These are phyloP conservation scores for Myotis myotis DNA, from an alignment of 2,797 vertebrate genomes.

Conservation along the genomic window DNA sequence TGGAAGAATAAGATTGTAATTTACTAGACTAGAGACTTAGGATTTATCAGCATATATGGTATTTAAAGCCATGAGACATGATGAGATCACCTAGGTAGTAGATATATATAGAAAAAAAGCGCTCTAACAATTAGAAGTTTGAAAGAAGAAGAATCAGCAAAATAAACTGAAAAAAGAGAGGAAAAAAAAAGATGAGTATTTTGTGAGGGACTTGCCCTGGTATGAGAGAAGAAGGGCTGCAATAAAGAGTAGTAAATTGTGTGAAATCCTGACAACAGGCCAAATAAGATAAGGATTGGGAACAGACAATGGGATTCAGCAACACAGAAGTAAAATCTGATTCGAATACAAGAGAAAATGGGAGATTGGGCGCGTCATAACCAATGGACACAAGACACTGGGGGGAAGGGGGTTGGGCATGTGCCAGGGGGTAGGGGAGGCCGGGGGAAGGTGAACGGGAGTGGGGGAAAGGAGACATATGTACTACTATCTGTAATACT, in stretches of 20 bases:
- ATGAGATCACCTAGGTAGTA: background rate
- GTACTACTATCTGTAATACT: no score
- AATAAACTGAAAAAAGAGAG: background rate
- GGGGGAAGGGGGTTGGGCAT: no score
- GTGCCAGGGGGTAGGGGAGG: no score
- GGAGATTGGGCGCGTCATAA: background rate
- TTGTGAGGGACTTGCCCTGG: background rate
- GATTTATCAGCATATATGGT: background rate
- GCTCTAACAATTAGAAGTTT: background rate
- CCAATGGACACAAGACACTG: no score
- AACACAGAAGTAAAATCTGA: background rate
- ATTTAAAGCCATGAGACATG: background rate
- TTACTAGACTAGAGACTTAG: background rate
- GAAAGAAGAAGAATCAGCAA: background rate
- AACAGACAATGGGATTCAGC: background rate
- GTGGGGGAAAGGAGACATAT: no score
- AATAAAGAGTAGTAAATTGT: background rate
- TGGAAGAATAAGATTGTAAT: background rate
- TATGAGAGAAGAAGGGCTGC: background rate
- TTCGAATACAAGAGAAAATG: background rate
- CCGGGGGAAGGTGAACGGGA: no score
- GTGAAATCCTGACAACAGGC: background rate
- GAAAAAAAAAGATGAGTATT: background rate
- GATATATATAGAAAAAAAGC: background rate
- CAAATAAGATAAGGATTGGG: background rate